A percentile compares a stretch with the other conserved stretches of the same genome.
Conservation (phyloP, 2,113 vertebrate species). For the Vulpes lagopus region DNA sequence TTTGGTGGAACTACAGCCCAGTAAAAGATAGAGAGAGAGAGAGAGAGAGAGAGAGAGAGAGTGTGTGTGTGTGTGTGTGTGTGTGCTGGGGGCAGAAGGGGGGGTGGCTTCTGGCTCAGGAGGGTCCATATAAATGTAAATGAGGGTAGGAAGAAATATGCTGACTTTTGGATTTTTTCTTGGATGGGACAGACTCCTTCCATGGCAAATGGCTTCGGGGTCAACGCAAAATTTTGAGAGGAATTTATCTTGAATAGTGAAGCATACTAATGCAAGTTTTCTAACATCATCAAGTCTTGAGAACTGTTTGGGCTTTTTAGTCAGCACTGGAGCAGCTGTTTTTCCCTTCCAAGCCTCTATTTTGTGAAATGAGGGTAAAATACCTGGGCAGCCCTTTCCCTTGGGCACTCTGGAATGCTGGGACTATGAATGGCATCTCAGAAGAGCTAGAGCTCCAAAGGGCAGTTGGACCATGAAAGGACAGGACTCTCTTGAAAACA, state of each 20-base stretch:
- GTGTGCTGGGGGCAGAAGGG: not conserved
- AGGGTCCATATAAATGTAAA: not conserved
- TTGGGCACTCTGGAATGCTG: not conserved
- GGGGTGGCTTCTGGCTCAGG: not conserved
- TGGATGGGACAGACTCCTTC: not conserved
- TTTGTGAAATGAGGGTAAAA: slow-evolving; percentile 10
- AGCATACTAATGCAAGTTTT: slow-evolving; percentile 1
- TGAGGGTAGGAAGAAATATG: not conserved
- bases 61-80: not conserved
- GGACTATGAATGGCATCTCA: not conserved
- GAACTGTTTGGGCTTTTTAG: not conserved
- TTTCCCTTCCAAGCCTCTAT: not conserved
- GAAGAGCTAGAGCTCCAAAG: not conserved
- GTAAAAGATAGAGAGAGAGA: not conserved
- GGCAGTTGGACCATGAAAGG: not conserved
- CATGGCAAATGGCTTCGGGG: not conserved
- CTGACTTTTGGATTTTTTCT: not conserved
- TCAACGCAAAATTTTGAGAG: not conserved
- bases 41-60: not conserved
- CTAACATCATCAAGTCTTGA: not conserved
- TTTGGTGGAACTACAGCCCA: not conserved
- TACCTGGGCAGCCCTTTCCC: not conserved
- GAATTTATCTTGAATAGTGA: slow-evolving; percentile 29
- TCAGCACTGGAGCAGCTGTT: not conserved
- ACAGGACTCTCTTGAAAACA: slow-evolving; percentile 9